Evolutionary conservation across 2,888 invertebrate species (phyloP).

Genomic region (Galeruca laticollis): DNA sequence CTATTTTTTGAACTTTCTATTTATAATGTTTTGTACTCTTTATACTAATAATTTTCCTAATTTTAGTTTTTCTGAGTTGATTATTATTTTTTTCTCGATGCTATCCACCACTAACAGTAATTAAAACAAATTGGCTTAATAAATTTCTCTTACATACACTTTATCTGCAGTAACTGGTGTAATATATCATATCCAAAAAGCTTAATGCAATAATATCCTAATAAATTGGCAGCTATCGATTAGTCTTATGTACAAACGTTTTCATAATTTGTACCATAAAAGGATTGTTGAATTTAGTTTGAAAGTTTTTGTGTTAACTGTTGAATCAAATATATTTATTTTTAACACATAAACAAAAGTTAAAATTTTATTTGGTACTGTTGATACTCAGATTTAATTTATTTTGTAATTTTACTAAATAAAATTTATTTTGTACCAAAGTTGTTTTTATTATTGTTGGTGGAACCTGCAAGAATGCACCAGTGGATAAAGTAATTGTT

Average conservation of each 20-base stretch:
- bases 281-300: slow-evolving; percentile 45
- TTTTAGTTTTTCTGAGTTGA: too few relatives aligned
- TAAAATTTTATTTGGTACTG: slow-evolving; percentile 37
- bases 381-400: slow-evolving; percentile 36
- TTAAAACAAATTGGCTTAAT: too few relatives aligned
- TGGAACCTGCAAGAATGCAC: slow-evolving; percentile 66
- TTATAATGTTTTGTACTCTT: too few relatives aligned
- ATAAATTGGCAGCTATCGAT: slow-evolving; percentile 21
- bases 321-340: slow-evolving; percentile 51
- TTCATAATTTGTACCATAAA: slow-evolving; percentile 36
- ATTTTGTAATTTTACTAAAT: slow-evolving; percentile 37
- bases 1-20: too few relatives aligned
- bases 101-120: too few relatives aligned
- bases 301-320: slow-evolving; percentile 40
- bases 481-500: slow-evolving; percentile 24
- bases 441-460: slow-evolving; percentile 45
- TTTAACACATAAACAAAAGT: slow-evolving; percentile 44
- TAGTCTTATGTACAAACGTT: slow-evolving; percentile 54
- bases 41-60: too few relatives aligned
- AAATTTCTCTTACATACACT: too few relatives aligned
- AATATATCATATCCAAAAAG: too few relatives aligned
- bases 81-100: slow-evolving; percentile 14
- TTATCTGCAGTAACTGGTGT: too few relatives aligned
- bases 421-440: slow-evolving; percentile 46
- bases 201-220: not conserved